phyloP scores from a whole-genome alignment of 2,888 invertebrate genomes.

The Artemia sinica region DNA sequence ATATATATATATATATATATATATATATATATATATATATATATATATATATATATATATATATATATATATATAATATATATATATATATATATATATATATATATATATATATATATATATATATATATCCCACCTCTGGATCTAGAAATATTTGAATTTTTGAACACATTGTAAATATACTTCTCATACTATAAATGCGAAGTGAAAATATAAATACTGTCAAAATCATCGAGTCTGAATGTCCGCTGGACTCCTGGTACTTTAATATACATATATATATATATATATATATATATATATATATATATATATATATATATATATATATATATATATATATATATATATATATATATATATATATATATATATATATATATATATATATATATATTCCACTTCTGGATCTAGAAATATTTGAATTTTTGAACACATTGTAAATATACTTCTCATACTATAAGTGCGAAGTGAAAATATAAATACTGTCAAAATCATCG shows the following conservation, averaged over 20 bases:
- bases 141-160: too few species aligned
- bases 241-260: too few species aligned
- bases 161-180: too few species aligned
- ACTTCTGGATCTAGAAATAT: too few species aligned
- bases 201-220: slow-evolving; percentile 10
- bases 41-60: slow-evolving; percentile 13
- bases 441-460: too few species aligned
- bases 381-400: too few species aligned
- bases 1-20: slow-evolving; percentile 18
- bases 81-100: too few species aligned
- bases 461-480: not conserved
- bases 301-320: slow-evolving; percentile 17
- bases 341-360: slow-evolving; percentile 13
- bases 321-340: slow-evolving; percentile 17
- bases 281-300: slow-evolving; percentile 19
- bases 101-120: too few species aligned
- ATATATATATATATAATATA: too few species aligned
- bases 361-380: not conserved
- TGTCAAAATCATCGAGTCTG: slow-evolving; percentile 2
- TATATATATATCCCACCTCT: too few species aligned
- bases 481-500: slow-evolving; percentile 11
- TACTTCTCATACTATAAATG: too few species aligned
- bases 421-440: too few species aligned
- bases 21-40: slow-evolving; percentile 16
- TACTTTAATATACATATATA: not conserved